Evolutionary conservation across 1,140 invertebrate species (phyloP).

Genomic region (Drosophila kanapiae): DNA sequence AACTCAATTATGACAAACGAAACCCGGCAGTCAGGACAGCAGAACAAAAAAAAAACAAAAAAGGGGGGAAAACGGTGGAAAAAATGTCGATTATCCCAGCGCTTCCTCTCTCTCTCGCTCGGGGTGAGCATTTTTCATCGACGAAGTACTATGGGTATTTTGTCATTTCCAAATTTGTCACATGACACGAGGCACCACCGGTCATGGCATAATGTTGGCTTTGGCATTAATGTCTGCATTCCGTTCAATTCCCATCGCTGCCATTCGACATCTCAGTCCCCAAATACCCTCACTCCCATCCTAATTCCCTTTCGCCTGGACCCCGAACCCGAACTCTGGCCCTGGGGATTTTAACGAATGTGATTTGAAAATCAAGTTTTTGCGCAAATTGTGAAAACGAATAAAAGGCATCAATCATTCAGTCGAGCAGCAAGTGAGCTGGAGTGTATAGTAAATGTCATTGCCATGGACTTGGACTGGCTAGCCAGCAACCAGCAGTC

Average conservation of each 20-base stretch:
- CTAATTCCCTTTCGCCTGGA: constrained; percentile 7
- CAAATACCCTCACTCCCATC: constrained; percentile 11
- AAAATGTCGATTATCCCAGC: constrained; percentile 75
- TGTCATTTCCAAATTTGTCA: constrained; percentile 83
- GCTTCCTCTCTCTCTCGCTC: neutral
- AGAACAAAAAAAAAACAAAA: constrained; percentile 13
- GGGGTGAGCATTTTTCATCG: constrained; percentile 61
- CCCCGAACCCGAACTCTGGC: constrained; percentile 2
- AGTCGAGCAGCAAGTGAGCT: constrained; percentile 73
- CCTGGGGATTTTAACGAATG: constrained; percentile 66
- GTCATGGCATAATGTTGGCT: constrained; percentile 72
- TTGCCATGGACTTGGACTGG: constrained; percentile 41
- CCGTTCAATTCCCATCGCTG: constrained; percentile 9
- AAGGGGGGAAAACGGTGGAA: constrained; percentile 35
- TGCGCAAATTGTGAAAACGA: constrained; percentile 66
- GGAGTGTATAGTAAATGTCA: constrained; percentile 82
- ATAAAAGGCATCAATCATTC: constrained; percentile 83
- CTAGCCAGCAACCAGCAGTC: no score
- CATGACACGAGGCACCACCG: constrained; percentile 67
- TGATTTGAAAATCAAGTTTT: constrained; percentile 78
- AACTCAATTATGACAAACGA: constrained; percentile 79
- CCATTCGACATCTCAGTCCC: neutral
- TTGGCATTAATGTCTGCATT: constrained; percentile 74
- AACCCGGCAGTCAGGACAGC: constrained; percentile 24
- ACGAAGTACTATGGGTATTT: constrained; percentile 49